A percentile compares a stretch with the other conserved stretches of the same genome.
phyloP scores from a whole-genome alignment of 30 jellyfish, hydroid and myxozoan species.

The Chrysaora quinquecirrha region DNA sequence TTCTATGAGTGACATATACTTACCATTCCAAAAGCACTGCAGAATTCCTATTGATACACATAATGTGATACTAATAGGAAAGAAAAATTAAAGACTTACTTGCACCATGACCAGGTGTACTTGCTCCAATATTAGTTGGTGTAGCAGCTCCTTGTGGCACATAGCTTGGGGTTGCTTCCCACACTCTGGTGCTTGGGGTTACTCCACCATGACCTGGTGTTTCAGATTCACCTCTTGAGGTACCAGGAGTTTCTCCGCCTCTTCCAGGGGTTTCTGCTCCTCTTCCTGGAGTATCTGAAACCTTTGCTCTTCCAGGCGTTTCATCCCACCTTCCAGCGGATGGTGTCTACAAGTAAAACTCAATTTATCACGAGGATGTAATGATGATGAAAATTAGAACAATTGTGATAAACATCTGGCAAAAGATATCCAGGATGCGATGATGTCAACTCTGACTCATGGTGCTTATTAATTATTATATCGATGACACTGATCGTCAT shows the following conservation, averaged over 20 bases:
- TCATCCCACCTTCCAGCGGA: conserved; percentile 97
- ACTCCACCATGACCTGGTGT: conserved; percentile 99
- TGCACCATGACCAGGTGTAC: conserved; percentile 96
- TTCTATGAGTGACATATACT: too few relatives aligned
- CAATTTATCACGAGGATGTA: too few relatives aligned
- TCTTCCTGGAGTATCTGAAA: conserved; percentile 86
- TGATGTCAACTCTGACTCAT: too few relatives aligned
- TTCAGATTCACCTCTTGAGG: conserved; percentile 87
- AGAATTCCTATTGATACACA: too few relatives aligned
- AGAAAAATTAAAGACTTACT: conserved; percentile 85
- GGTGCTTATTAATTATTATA: too few relatives aligned
- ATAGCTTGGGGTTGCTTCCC: conserved; percentile 99
- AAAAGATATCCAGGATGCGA: too few relatives aligned
- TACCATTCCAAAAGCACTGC: too few relatives aligned
- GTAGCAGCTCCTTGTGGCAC: conserved; percentile 98
- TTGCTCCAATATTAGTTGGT: conserved; percentile 82
- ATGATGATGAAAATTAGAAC: too few relatives aligned
- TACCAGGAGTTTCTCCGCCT: conserved; percentile 94
- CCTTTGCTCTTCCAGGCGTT: conserved; percentile 96
- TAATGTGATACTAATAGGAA: too few relatives aligned
- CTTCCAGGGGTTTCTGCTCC: conserved; percentile 97
- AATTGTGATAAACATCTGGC: too few relatives aligned
- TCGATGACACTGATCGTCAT: too few relatives aligned
- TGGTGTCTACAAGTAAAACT: conserved; percentile 78
- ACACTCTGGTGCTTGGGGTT: conserved; percentile 91